A percentile compares a stretch with the other conserved stretches of the same genome.
phyloP scores from a whole-genome alignment of 2,113 vertebrate genomes.

The Sterrhoptilus dennistouni region DNA sequence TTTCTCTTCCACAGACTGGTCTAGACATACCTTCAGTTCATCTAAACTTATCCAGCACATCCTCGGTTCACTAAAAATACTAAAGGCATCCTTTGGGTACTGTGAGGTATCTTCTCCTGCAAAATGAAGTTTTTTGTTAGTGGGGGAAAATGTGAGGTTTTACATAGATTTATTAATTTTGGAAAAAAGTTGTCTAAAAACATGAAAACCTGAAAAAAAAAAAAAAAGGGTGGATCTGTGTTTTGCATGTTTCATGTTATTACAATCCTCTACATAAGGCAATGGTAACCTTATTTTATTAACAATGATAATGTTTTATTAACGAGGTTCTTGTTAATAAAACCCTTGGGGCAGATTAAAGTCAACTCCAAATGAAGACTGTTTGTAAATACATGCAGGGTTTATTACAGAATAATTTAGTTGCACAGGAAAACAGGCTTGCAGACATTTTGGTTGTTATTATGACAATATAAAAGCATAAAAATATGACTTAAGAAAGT shows the following conservation, averaged over 20 bases:
- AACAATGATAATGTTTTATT: no score
- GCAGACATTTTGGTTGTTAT: neutral
- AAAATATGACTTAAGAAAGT: neutral
- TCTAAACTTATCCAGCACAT: neutral
- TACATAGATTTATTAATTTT: neutral
- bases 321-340: neutral
- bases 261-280: neutral
- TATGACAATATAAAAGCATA: neutral
- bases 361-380: neutral
- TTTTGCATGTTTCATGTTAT: neutral
- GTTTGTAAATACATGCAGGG: neutral
- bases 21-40: accelerated
- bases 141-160: neutral
- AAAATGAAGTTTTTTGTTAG: neutral
- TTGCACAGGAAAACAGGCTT: neutral
- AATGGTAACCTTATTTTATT: neutral
- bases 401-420: neutral
- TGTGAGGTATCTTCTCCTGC: neutral
- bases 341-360: neutral
- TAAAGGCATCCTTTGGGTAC: neutral
- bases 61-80: neutral
- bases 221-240: neutral
- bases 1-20: neutral
- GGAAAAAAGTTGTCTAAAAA: neutral
- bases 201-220: neutral